phyloP scores from a whole-genome alignment of 2,888 invertebrate genomes.

The Callyntrura guangdongensis region DNA sequence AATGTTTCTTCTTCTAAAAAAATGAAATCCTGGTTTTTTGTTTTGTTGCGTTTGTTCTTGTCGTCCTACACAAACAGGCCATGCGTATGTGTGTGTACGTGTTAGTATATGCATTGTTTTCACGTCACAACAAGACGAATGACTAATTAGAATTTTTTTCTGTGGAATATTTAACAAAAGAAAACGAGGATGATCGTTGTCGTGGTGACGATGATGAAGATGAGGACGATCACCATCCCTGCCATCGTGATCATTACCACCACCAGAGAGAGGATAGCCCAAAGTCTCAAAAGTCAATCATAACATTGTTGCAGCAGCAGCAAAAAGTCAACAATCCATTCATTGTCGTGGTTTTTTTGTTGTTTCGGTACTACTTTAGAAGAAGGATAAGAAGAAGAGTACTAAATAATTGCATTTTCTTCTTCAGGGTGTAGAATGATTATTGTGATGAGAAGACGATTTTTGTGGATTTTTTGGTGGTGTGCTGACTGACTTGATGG shows the following conservation, averaged over 20 bases:
- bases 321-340: conserved; percentile 36
- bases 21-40: conserved; percentile 5
- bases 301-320: neutral
- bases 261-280: conserved; percentile 5
- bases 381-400: neutral
- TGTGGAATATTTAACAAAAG: neutral
- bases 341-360: conserved; percentile 37
- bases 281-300: conserved; percentile 35
- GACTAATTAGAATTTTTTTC: conserved; percentile 40
- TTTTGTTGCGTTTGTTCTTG: conserved; percentile 13
- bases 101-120: conserved; percentile 30
- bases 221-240: neutral
- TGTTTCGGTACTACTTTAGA: neutral
- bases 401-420: neutral
- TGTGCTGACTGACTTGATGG: conserved; percentile 53
- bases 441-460: neutral
- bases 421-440: conserved; percentile 35
- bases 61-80: neutral
- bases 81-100: neutral
- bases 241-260: neutral
- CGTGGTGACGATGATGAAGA: neutral
- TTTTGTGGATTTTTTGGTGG: neutral
- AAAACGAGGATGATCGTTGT: neutral
- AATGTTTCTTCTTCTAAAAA: conserved; percentile 1
- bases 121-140: neutral